These are phyloP conservation scores for Saccostrea echinata DNA, from an alignment of 1,140 invertebrate species.

Conservation along the genomic window DNA sequence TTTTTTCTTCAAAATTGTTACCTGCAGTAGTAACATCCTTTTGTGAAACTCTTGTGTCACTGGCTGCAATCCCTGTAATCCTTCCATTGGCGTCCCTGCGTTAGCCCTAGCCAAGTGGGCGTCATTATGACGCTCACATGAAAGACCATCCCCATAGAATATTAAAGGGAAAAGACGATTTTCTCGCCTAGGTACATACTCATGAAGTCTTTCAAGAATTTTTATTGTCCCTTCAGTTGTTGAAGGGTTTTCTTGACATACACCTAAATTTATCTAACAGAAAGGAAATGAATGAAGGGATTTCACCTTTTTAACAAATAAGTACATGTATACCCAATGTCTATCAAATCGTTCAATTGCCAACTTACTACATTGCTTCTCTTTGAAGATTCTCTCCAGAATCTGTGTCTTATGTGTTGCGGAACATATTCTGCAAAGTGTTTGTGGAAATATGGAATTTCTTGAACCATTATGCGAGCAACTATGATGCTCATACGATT, in stretches of 20 bases:
- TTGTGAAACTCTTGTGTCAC: background rate
- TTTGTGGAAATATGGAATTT: background rate
- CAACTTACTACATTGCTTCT: conserved; percentile 10
- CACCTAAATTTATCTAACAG: background rate
- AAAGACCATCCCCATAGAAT: background rate
- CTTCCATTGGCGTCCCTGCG: background rate
- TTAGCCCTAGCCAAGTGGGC: background rate
- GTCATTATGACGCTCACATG: conserved; percentile 31
- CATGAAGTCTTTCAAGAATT: too few relatives aligned
- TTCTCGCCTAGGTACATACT: too few relatives aligned
- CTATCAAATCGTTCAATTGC: too few relatives aligned
- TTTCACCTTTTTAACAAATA: background rate
- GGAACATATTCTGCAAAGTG: background rate
- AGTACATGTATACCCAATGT: background rate
- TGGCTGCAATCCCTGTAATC: conserved; percentile 2
- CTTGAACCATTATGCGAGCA: background rate
- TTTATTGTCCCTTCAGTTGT: background rate
- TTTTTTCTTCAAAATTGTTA: background rate
- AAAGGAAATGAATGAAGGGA: background rate
- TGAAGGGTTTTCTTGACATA: conserved; percentile 24
- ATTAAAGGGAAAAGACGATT: too few relatives aligned
- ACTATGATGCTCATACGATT: conserved; percentile 10
- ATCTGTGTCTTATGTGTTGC: conserved; percentile 9
- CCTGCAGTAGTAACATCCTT: conserved; percentile 16
- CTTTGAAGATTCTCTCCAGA: conserved; percentile 20